Evolutionary conservation across 2,797 vertebrate genomes (phyloP).

Genomic region (Anisognathus igniventris): DNA sequence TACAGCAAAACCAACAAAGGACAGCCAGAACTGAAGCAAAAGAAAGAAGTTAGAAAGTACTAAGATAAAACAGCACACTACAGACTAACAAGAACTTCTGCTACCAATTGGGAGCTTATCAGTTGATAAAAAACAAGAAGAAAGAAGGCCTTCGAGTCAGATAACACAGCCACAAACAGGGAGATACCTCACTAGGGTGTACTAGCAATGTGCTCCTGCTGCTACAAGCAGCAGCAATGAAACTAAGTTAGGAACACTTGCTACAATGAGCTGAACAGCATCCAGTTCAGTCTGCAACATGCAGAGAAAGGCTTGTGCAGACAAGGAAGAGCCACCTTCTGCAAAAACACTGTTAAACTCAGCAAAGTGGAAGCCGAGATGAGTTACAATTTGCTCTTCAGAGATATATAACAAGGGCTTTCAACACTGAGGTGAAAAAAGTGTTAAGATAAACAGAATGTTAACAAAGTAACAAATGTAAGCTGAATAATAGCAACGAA

Average conservation of each 20-base stretch:
- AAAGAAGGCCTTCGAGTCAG: neutral
- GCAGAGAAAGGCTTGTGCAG: neutral
- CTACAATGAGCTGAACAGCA: neutral
- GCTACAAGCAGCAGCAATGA: neutral
- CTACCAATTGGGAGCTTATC: neutral
- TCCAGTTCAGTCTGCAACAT: neutral
- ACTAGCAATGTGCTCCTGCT: fast-evolving
- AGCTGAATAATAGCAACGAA: fast-evolving
- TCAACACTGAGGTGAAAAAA: neutral
- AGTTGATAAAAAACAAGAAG: neutral
- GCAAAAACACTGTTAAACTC: neutral
- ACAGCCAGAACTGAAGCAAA: neutral
- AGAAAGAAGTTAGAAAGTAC: neutral
- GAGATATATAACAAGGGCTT: neutral
- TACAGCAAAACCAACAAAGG: neutral
- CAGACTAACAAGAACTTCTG: neutral
- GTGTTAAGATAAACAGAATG: neutral
- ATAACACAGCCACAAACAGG: neutral
- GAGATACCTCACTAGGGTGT: fast-evolving
- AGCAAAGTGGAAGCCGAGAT: neutral
- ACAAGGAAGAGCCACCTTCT: neutral
- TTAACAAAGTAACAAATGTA: neutral
- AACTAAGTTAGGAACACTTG: neutral
- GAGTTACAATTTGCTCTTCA: neutral
- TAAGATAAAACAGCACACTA: neutral